A percentile compares a stretch with the other conserved stretches of the same genome.
Conservation (phyloP, 1,140 invertebrate species). For the Caenorhabditis inopinata region DNA sequence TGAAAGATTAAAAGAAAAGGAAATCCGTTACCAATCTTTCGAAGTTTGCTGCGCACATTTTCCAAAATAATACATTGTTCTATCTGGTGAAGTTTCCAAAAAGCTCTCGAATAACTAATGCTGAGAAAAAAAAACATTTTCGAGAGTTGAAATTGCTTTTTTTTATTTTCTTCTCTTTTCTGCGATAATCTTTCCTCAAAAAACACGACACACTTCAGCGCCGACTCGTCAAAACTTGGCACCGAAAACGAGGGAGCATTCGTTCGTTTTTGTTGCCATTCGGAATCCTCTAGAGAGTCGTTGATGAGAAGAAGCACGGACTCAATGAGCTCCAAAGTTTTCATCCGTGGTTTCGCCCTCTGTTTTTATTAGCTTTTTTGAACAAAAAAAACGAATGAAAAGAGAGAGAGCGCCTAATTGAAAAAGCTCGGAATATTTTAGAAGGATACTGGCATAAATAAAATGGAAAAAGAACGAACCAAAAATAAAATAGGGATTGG, state of each 20-base stretch:
- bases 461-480: background rate
- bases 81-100: no score
- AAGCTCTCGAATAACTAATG: no score
- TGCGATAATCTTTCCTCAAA: background rate
- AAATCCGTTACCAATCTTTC: no score
- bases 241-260: background rate
- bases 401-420: background rate
- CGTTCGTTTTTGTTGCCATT: conserved; percentile 30
- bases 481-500: background rate
- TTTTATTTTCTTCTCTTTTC: no score
- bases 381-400: background rate
- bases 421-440: no score
- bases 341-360: no score
- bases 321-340: conserved; percentile 23
- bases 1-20: no score
- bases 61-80: no score
- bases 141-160: no score
- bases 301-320: background rate
- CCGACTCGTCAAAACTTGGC: conserved; percentile 15
- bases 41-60: no score
- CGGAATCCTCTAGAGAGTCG: background rate
- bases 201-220: background rate
- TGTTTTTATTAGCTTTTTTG: background rate
- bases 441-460: background rate
- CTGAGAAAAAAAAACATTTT: no score